Evolutionary conservation across 2,888 invertebrate genomes (phyloP).

Genomic region (Lepidocyrtinus sp.): DNA sequence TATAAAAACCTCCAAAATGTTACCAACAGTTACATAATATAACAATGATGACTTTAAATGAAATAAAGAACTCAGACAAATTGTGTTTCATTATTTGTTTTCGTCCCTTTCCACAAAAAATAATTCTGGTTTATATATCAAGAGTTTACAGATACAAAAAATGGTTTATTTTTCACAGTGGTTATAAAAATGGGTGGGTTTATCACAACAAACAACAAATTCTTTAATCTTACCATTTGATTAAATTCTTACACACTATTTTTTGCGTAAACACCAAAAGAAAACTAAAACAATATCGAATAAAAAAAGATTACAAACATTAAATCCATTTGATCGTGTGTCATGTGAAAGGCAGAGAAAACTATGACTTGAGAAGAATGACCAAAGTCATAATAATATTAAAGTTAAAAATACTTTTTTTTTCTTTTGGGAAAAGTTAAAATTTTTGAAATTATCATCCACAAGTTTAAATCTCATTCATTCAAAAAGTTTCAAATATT

Average conservation of each 20-base stretch:
- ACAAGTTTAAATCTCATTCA: no score
- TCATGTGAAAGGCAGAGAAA: no score
- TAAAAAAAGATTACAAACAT: no score
- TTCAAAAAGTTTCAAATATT: no score
- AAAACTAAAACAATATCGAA: no score
- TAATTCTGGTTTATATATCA: not conserved
- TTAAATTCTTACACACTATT: not conserved
- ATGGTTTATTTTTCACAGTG: slow-evolving; percentile 5
- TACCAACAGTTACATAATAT: not conserved
- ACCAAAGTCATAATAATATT: no score
- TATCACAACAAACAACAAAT: slow-evolving; percentile 58
- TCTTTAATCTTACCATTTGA: not conserved
- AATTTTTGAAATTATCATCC: no score
- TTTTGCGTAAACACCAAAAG: no score
- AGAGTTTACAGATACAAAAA: not conserved
- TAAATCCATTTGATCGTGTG: no score
- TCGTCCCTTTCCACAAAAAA: not conserved
- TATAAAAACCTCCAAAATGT: slow-evolving; percentile 15
- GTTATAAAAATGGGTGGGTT: slow-evolving; percentile 47
- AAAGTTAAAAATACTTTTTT: no score
- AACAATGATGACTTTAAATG: not conserved
- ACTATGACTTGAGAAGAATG: no score
- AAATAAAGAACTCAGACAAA: slow-evolving; percentile 19
- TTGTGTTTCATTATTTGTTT: not conserved
- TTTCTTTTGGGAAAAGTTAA: no score